Evolutionary conservation across 2,888 invertebrate species (phyloP).

Genomic region (Belgica antarctica): DNA sequence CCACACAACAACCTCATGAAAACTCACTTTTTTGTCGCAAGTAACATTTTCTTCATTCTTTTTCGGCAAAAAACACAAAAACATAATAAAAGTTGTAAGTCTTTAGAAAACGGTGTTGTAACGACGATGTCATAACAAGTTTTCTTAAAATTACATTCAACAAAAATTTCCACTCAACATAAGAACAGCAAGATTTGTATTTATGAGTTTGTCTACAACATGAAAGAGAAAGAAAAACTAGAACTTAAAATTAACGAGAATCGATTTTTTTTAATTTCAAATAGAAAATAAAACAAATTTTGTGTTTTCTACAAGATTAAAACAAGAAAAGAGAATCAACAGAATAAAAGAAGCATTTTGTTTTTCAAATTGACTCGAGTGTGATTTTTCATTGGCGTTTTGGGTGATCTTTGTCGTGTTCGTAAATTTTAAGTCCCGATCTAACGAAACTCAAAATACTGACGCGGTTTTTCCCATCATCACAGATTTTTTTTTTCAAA

Average conservation of each 20-base stretch:
- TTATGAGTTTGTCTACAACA: neutral
- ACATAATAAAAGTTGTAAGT: neutral
- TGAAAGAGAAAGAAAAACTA: neutral
- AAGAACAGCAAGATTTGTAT: neutral
- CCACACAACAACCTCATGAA: neutral
- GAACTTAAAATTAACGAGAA: neutral
- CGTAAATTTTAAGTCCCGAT: no score
- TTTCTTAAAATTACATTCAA: neutral
- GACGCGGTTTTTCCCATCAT: no score
- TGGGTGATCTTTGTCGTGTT: no score
- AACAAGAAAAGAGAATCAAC: neutral
- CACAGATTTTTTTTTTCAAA: no score
- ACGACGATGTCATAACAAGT: neutral
- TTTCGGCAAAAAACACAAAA: neutral
- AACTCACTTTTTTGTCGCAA: neutral
- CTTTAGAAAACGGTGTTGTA: neutral
- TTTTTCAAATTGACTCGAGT: no score
- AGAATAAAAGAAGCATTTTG: neutral
- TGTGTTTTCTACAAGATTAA: neutral
- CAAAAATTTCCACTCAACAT: no score
- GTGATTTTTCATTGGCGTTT: no score
- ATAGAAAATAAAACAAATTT: neutral
- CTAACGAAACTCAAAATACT: no score
- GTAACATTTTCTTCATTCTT: neutral
- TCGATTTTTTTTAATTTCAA: neutral